Conservation (phyloP, 2,113 vertebrate genomes). For the Centrocercus urophasianus region DNA sequence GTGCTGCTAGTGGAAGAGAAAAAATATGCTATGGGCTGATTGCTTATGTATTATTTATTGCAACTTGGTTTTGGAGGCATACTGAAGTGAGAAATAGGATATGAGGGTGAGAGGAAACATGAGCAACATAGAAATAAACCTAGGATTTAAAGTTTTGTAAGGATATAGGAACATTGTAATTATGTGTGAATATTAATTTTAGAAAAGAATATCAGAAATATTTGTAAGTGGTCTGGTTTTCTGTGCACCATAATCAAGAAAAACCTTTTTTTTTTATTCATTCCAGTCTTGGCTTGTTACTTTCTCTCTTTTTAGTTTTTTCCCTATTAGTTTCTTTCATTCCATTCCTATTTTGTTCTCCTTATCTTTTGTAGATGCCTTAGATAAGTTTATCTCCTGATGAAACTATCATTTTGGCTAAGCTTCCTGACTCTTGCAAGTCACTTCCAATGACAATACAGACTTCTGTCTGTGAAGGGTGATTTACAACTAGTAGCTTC, state of each 20-base stretch:
- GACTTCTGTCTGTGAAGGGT: not conserved
- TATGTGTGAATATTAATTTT: not conserved
- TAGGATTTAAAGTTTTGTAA: not conserved
- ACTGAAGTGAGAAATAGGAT: not conserved
- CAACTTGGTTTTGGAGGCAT: not conserved
- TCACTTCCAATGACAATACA: not conserved
- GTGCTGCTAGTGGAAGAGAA: not conserved
- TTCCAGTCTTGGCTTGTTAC: not conserved
- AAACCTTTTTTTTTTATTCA: not conserved
- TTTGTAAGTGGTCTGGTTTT: not conserved
- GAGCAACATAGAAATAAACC: not conserved
- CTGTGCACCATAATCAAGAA: not conserved
- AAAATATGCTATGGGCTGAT: not conserved
- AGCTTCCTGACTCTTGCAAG: not conserved
- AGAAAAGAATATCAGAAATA: not conserved
- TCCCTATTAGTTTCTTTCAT: not conserved
- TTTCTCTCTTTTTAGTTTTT: not conserved
- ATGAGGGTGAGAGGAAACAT: not conserved
- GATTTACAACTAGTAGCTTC: not conserved
- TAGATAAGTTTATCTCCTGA: not conserved
- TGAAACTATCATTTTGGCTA: not conserved
- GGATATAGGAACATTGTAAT: not conserved
- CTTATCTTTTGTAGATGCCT: not conserved
- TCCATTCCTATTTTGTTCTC: not conserved
- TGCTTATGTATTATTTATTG: conserved; percentile 42